These are phyloP conservation scores for Scaptomyza caliginosa DNA, from an alignment of 2,888 invertebrate genomes.

Conservation along the genomic window DNA sequence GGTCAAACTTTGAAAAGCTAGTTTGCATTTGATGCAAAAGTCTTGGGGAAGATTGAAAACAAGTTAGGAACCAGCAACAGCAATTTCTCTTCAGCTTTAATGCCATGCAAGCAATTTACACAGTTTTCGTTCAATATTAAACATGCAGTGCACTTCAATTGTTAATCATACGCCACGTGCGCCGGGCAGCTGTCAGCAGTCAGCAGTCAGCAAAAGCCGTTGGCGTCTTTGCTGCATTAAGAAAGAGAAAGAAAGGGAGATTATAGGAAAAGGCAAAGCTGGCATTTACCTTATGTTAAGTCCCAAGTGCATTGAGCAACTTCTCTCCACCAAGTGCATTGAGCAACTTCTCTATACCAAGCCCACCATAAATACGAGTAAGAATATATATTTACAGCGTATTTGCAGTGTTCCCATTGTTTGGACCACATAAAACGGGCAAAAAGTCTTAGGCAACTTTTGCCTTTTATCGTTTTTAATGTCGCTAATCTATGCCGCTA, in stretches of 20 bases:
- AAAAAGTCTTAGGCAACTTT: constrained; percentile 20
- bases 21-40: too few relatives aligned
- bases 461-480: constrained; percentile 21
- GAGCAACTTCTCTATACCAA: too few relatives aligned
- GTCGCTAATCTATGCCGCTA: constrained; percentile 44
- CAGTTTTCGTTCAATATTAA: constrained; percentile 47
- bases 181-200: constrained; percentile 30
- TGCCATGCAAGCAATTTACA: constrained; percentile 40
- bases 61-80: too few relatives aligned
- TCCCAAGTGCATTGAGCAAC: constrained; percentile 11
- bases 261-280: background rate
- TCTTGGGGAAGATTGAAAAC: too few relatives aligned
- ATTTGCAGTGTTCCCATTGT: constrained; percentile 14
- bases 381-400: constrained; percentile 10
- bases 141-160: constrained; percentile 61
- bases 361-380: background rate
- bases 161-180: constrained; percentile 73
- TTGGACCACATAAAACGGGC: constrained; percentile 11
- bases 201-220: constrained; percentile 11
- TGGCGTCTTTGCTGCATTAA: background rate
- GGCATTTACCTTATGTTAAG: constrained; percentile 15
- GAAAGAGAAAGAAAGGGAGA: background rate
- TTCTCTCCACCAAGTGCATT: too few relatives aligned
- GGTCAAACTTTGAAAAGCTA: too few relatives aligned
- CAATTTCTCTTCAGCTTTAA: constrained; percentile 1